phyloP scores from a whole-genome alignment of 2,797 vertebrate genomes.

The Galaxias olidus region DNA sequence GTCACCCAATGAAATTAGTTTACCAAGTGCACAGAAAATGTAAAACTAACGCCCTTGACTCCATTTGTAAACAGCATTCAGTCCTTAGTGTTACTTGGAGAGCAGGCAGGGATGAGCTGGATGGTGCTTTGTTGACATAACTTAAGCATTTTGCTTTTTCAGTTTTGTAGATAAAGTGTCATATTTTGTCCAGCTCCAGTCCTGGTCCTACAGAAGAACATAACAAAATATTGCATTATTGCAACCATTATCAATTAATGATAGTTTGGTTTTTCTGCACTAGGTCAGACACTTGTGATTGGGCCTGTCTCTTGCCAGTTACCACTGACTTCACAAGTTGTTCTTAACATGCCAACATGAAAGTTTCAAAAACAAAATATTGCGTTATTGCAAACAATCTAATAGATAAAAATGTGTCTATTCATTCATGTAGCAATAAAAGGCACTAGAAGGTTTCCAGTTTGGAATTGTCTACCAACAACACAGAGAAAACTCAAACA shows the following conservation, averaged over 20 bases:
- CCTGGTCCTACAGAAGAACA: slow-evolving; percentile 63
- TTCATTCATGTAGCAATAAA: too few species aligned
- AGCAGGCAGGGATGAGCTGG: slow-evolving; percentile 29
- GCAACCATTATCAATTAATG: neutral
- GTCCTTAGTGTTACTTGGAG: slow-evolving; percentile 67
- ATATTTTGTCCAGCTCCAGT: slow-evolving; percentile 79
- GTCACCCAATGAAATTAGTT: slow-evolving; percentile 28
- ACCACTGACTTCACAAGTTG: too few species aligned
- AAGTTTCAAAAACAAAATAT: too few species aligned
- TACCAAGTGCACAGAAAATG: slow-evolving; percentile 43
- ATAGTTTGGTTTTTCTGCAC: too few species aligned
- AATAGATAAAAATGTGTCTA: too few species aligned
- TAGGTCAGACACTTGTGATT: too few species aligned
- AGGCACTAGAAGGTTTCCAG: too few species aligned
- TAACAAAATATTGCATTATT: slow-evolving; percentile 11
- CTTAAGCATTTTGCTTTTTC: slow-evolving; percentile 67
- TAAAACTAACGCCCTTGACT: slow-evolving; percentile 25
- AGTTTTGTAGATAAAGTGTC: slow-evolving; percentile 68
- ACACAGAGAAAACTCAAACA: too few species aligned
- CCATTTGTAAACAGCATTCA: slow-evolving; percentile 41
- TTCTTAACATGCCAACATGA: too few species aligned
- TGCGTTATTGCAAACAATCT: too few species aligned
- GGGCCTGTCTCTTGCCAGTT: too few species aligned
- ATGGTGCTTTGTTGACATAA: neutral
- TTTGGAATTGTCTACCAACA: too few species aligned